Conservation (phyloP, 2,888 invertebrate genomes). For the Caenorhabditis japonica region DNA sequence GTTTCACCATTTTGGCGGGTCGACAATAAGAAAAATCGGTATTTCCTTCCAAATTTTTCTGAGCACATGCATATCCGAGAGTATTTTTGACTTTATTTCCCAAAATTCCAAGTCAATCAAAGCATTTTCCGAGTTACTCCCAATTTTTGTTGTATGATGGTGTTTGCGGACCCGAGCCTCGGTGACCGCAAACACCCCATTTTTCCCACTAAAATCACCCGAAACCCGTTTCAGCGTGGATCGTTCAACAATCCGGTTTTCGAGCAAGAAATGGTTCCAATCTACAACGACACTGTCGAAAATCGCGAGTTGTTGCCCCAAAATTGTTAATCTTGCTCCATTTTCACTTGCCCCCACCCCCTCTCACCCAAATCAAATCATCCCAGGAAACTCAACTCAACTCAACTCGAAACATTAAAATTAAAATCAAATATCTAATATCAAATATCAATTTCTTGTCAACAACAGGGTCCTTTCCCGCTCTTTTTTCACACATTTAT, state of each 20-base stretch:
- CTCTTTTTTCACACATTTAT: neutral
- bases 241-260: slow-evolving; percentile 66
- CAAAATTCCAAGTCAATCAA: too few relatives aligned
- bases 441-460: slow-evolving; percentile 36
- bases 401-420: neutral
- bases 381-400: neutral
- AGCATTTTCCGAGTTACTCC: too few relatives aligned
- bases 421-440: slow-evolving; percentile 7
- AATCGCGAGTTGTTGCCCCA: slow-evolving; percentile 35
- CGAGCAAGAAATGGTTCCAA: slow-evolving; percentile 59
- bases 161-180: too few relatives aligned
- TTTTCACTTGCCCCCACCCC: slow-evolving; percentile 15
- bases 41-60: too few relatives aligned
- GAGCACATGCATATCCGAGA: too few relatives aligned
- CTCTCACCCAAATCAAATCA: neutral
- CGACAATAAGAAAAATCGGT: too few relatives aligned
- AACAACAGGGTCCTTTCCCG: slow-evolving; percentile 9
- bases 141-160: too few relatives aligned
- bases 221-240: slow-evolving; percentile 50
- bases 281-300: slow-evolving; percentile 65
- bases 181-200: too few relatives aligned
- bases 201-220: too few relatives aligned
- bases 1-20: too few relatives aligned
- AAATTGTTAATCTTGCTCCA: neutral
- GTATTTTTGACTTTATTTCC: too few relatives aligned